phyloP scores from a whole-genome alignment of 2,888 invertebrate species.

The Falcaria lacertinaria region DNA sequence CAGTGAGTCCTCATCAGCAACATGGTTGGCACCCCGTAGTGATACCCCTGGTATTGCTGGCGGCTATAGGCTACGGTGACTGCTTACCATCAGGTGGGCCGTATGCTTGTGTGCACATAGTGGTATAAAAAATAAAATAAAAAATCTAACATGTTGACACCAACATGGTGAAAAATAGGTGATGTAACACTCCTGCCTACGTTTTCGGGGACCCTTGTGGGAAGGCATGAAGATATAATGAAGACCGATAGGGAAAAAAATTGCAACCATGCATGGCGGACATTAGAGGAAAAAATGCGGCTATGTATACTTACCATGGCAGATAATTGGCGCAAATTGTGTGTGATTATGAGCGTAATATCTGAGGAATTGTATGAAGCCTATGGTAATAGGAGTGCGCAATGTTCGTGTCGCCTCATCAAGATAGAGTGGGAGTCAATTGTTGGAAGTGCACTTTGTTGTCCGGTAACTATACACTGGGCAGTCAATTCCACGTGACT shows the following conservation, averaged over 20 bases:
- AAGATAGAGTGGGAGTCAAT: constrained; percentile 47
- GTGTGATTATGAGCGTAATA: background rate
- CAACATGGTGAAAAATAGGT: no score
- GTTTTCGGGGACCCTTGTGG: no score
- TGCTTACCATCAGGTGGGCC: no score
- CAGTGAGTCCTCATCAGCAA: no score
- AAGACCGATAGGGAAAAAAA: background rate
- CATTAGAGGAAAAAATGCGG: background rate
- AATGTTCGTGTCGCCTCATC: constrained; percentile 47
- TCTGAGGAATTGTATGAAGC: background rate
- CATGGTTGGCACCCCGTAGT: no score
- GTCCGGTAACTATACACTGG: constrained; percentile 34
- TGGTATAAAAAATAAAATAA: no score
- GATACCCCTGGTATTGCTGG: no score
- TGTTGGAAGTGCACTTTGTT: constrained; percentile 58
- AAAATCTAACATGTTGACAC: no score
- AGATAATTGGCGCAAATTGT: background rate
- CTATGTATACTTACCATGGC: background rate
- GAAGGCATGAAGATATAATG: no score
- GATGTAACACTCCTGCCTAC: no score
- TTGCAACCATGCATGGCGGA: background rate
- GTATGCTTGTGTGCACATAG: no score
- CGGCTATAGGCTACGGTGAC: no score
- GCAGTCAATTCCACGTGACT: constrained; percentile 31
- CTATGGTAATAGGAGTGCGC: constrained; percentile 11